Base-by-base conservation (phyloP, 1,140 invertebrate genomes). In the Sesamia nonagrioides region DNA sequence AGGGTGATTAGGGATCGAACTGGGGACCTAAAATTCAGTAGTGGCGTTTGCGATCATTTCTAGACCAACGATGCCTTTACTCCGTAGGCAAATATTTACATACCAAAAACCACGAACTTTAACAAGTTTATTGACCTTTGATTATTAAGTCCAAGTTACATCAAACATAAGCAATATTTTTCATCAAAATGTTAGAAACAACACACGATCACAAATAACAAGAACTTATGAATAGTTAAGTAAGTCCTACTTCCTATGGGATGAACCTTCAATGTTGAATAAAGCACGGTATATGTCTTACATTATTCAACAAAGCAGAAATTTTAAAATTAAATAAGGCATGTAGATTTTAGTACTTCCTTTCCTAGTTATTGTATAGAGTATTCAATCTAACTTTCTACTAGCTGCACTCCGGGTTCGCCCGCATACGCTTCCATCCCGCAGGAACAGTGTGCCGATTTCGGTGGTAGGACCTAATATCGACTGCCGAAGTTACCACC, bases 291-390 rank as follows among this genome's bases (percentile, higher is more conserved):
- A 17, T 40, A 40, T 18, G 37, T 7, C 6, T 63, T 63, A 40
- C 60, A 63, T 63, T 40, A 63, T 63, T 63, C 60, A 63, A 40
- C 60, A 63, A 63, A 63, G 33, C n/a, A 63, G n/a, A 63, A 4
- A 50, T 50, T 50, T 50, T 50, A 50, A 50, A 50, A 50, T 50
- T 50, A 50, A 50, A 50, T 50, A 50, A 50, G 45, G 13, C 15
- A n/a, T 11, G 15, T 13, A 50, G 45, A 50, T 2, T 50, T 27
- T 50, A 50, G 13, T 50, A 15, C 45, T 50, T 50, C 45, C 45
- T 15, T 50, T 45, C 2, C 9, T 3, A 45, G 42, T 4, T 11
- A 45, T 45, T 45, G 13, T 45, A 45, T 8, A 45, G 13, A 45
- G 42, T 45, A 45, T 40, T 6, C 37, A 6, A 6, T 8, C 37